phyloP scores from a whole-genome alignment of 2,113 vertebrate species.

The Peromyscus polionotus region DNA sequence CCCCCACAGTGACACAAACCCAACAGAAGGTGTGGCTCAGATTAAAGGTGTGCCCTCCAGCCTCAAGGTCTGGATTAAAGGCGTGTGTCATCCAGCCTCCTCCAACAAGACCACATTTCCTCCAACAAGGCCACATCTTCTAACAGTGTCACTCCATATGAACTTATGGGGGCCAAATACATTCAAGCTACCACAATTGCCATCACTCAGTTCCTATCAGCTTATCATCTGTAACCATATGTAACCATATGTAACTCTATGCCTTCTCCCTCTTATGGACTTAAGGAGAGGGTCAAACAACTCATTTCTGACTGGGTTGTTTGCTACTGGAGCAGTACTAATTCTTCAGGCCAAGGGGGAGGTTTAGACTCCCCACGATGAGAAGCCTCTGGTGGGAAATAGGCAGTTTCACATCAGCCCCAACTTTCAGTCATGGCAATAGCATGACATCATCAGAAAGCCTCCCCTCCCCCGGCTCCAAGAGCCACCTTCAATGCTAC shows the following conservation, averaged over 20 bases:
- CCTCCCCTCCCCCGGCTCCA: no score
- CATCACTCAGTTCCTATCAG: background rate
- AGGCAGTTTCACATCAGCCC: background rate
- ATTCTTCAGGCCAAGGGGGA: fast-evolving
- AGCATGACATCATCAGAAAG: no score
- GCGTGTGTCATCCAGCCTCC: no score
- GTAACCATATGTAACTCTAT: fast-evolving
- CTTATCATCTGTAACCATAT: fast-evolving
- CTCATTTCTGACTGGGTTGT: fast-evolving
- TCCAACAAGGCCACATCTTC: no score
- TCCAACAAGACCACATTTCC: no score
- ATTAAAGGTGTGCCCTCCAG: no score
- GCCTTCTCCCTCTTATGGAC: background rate
- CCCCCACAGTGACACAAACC: no score
- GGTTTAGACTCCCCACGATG: background rate
- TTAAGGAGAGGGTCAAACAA: fast-evolving
- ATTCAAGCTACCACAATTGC: no score
- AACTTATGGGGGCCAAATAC: no score
- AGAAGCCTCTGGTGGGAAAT: background rate
- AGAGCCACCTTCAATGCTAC: background rate
- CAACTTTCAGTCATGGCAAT: background rate
- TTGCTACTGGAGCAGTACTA: fast-evolving
- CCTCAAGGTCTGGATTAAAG: no score
- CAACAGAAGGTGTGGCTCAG: no score
- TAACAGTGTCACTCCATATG: no score